Percentiles rank a stretch among this genome's conserved stretches.
These are phyloP conservation scores for Anguilla pacifica DNA, from an alignment of 2,797 vertebrate genomes.

Conservation along the genomic window DNA sequence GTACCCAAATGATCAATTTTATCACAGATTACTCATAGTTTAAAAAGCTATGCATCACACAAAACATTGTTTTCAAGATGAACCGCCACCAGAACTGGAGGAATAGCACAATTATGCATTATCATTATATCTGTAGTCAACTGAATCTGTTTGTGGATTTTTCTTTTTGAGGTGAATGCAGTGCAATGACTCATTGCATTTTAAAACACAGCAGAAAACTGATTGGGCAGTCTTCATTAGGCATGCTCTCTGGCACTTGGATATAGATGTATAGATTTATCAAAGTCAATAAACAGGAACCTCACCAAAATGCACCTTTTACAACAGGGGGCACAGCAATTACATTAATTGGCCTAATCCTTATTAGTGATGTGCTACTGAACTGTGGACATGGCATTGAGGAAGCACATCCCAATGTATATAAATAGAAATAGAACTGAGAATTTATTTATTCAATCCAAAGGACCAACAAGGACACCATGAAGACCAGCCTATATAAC, in stretches of 20 bases:
- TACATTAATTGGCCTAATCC: constrained; percentile 17
- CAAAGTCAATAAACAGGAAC: constrained; percentile 23
- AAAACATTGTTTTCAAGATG: constrained; percentile 8
- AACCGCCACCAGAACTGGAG: constrained; percentile 20
- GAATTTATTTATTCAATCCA: not conserved
- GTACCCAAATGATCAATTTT: not conserved
- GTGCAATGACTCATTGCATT: not conserved
- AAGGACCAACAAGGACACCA: not conserved
- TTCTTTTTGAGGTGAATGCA: not conserved
- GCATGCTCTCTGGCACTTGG: not conserved
- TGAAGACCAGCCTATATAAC: too few species aligned
- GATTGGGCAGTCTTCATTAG: not conserved
- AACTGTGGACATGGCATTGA: not conserved
- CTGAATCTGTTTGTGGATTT: not conserved
- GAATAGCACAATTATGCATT: constrained; percentile 3
- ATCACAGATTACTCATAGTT: not conserved
- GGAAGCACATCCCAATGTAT: not conserved
- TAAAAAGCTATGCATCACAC: not conserved
- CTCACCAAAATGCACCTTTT: constrained; percentile 12
- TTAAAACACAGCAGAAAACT: not conserved
- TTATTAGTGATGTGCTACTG: not conserved
- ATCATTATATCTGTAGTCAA: not conserved
- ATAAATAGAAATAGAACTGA: not conserved
- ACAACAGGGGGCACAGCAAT: constrained; percentile 9
- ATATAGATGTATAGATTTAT: not conserved